Conservation (phyloP, 1,140 invertebrate species). For the Bactericera cockerelli region DNA sequence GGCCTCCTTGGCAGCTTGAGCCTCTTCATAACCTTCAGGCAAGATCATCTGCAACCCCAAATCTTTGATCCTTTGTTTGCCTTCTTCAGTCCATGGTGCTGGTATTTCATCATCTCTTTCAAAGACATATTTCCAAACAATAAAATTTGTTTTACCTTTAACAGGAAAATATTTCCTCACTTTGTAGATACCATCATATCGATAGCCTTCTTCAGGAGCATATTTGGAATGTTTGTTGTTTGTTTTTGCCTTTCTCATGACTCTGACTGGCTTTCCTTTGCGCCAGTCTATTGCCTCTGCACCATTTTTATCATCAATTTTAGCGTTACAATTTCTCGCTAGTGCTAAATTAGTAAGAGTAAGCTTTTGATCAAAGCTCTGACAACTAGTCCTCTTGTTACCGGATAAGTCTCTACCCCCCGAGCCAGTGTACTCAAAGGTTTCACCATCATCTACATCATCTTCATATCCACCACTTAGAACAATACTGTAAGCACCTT, state of each 20-base stretch:
- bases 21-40: conserved; percentile 59
- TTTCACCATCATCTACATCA: conserved; percentile 66
- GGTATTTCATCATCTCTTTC: conserved; percentile 61
- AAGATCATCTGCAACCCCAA: conserved; percentile 36
- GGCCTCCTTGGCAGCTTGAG: conserved; percentile 32
- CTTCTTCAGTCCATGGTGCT: conserved; percentile 66
- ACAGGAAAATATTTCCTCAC: conserved; percentile 72
- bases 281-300: conserved; percentile 56
- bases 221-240: conserved; percentile 67
- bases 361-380: conserved; percentile 64
- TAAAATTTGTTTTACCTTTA: conserved; percentile 59
- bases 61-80: conserved; percentile 36
- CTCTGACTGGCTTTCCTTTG: conserved; percentile 58
- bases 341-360: conserved; percentile 66
- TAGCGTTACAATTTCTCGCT: conserved; percentile 58
- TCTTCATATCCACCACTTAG: conserved; percentile 77
- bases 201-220: conserved; percentile 55
- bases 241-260: no score
- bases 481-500: conserved; percentile 71
- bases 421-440: conserved; percentile 71
- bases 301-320: conserved; percentile 44
- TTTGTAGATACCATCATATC: conserved; percentile 62
- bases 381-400: conserved; percentile 65
- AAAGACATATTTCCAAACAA: conserved; percentile 67
- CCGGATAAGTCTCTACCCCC: conserved; percentile 65